Base-by-base conservation (phyloP, 1,140 invertebrate genomes). In the Phortica variegata region DNA sequence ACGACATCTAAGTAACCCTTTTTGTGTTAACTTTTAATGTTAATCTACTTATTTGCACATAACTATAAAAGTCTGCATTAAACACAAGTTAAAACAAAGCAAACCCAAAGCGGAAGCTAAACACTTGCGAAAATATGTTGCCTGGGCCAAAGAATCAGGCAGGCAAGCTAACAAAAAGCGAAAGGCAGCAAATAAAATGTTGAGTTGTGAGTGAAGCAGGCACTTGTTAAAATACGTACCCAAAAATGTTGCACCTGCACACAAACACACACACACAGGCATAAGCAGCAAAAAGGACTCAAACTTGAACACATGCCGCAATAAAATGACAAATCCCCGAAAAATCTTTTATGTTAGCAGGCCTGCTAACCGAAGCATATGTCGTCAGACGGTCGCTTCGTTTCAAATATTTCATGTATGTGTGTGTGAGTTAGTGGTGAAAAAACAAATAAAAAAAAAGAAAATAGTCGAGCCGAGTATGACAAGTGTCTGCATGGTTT, bases 251-350 rank as follows among this genome's bases (percentile, higher is more conserved):
- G 61, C 61, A 65, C 61, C 61, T 65, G 61, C 61, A 65, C 61
- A 60, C 55, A 48, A 17, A 43, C 51, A 33, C 45, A 33, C 54
- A 49, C 31, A 49, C 38, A 39, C 18, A 43, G 26, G n/a, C 7
- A 38, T 3, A 12, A n/a, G n/a, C 17, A 9, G 44, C 43, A 44
- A 40, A 36, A 8, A 2, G 20, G 9, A 29, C 13, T 41, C 23
- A 8, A 2, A n/a, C 32, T 8, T 9, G 32, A 34, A 34, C 8
- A 34, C 32, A 9, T n/a, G 55, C 61, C 61, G 61, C 61, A 65
- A 65, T 65, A 65, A 65, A 65, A 65, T 65, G 61, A 65, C 61
- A 65, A 65, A 65, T 65, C 58, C 58, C 55, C 55, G 47, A 65
- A 65, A 65, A 65, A 65, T 65, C 61, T 61, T 54, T 39, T 61